Conservation (phyloP, 2,113 vertebrate species). For the Leptocoma aspasia region DNA sequence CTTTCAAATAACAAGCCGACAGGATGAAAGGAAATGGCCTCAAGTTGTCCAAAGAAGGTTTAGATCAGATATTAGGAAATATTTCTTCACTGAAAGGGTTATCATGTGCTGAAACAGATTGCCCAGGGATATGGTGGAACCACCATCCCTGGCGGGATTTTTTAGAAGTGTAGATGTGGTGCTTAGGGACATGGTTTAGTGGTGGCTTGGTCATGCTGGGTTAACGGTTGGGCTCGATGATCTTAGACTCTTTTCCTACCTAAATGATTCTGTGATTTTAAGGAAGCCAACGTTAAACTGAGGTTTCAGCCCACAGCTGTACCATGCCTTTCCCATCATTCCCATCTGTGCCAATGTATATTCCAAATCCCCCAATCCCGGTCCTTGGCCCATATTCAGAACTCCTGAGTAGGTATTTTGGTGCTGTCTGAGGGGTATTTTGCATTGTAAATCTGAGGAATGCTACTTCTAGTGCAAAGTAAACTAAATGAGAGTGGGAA, state of each 20-base stretch:
- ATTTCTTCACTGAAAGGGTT: not conserved
- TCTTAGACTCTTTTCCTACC: not conserved
- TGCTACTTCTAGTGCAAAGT: not conserved
- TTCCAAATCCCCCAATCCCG: not conserved
- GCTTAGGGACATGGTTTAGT: not conserved
- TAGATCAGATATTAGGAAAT: not conserved
- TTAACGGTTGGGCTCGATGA: rapidly evolving
- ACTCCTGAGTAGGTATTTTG: not conserved
- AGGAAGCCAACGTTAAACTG: not conserved
- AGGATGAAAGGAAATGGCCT: not conserved
- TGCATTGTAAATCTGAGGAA: not conserved
- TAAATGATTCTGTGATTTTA: not conserved
- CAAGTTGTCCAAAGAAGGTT: not conserved
- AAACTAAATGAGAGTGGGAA: not conserved
- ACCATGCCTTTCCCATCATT: not conserved
- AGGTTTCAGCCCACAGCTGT: not conserved
- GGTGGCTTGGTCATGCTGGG: not conserved
- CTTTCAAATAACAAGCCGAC: not conserved
- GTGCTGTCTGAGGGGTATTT: not conserved
- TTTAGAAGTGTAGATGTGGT: not conserved
- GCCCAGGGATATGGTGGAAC: not conserved
- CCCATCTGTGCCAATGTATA: rapidly evolving
- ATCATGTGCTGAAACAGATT: not conserved
- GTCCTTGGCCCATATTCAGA: not conserved
- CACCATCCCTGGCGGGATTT: not conserved